Conservation (phyloP, 2,888 invertebrate species). For the Geotrupes spiniger region DNA sequence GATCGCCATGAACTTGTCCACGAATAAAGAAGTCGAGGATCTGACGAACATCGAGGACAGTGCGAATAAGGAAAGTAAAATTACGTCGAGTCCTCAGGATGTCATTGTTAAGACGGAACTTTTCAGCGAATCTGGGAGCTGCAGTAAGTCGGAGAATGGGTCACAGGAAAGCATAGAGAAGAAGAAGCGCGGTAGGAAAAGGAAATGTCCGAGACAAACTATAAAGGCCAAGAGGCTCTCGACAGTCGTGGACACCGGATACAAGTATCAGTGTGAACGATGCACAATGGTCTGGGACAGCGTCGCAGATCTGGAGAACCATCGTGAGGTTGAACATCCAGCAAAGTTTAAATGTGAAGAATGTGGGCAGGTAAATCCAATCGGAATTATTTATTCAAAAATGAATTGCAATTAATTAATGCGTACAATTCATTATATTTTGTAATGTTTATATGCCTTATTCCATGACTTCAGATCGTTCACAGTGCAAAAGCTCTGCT, state of each 20-base stretch:
- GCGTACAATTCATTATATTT: not conserved
- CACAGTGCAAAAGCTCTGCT: slow-evolving; percentile 48
- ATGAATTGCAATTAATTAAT: not conserved
- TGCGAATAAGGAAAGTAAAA: slow-evolving; percentile 12
- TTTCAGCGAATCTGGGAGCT: slow-evolving; percentile 23
- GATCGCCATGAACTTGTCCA: slow-evolving; percentile 41
- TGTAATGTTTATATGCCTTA: too few species aligned
- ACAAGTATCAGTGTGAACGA: slow-evolving; percentile 48
- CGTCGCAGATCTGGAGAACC: slow-evolving; percentile 42
- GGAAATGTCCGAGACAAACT: slow-evolving; percentile 39
- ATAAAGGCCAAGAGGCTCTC: slow-evolving; percentile 30
- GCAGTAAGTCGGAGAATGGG: slow-evolving; percentile 18
- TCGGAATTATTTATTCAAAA: not conserved
- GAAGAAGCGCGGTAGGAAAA: slow-evolving; percentile 44
- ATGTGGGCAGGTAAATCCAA: slow-evolving; percentile 45
- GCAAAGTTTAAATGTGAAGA: slow-evolving; percentile 48
- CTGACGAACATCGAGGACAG: slow-evolving; percentile 19
- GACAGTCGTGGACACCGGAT: slow-evolving; percentile 38
- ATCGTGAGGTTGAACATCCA: slow-evolving; percentile 46
- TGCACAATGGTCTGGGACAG: slow-evolving; percentile 43
- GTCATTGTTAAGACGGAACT: slow-evolving; percentile 29
- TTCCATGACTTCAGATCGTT: slow-evolving; percentile 38
- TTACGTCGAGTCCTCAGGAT: slow-evolving; percentile 17
- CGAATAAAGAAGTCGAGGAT: slow-evolving; percentile 17
- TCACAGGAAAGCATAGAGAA: slow-evolving; percentile 31